These are phyloP conservation scores for Microcebus griseorufus DNA, from an alignment of 2,113 vertebrate genomes.

Conservation along the genomic window DNA sequence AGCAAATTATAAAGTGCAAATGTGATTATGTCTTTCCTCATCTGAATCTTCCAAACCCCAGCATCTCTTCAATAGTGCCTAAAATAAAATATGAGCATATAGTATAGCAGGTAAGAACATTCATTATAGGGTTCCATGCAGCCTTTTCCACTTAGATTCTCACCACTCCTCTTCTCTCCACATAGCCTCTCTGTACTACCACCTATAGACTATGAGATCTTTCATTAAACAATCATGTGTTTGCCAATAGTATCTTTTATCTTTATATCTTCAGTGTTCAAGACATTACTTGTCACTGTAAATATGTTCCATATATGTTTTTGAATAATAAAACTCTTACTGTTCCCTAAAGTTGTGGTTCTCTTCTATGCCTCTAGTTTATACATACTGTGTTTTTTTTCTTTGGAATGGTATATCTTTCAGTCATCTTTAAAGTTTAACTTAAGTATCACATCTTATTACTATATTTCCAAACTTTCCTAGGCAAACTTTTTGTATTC, in stretches of 20 bases:
- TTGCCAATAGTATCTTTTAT: background rate
- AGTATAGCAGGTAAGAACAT: background rate
- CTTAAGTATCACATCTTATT: background rate
- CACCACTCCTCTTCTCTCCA: background rate
- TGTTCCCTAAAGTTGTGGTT: background rate
- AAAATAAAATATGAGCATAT: background rate
- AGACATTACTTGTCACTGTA: background rate
- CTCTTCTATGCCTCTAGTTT: background rate
- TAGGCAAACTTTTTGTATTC: background rate
- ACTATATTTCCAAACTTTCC: background rate
- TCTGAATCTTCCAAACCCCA: background rate
- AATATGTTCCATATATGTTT: background rate
- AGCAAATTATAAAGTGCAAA: constrained; percentile 14
- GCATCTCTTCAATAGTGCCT: background rate
- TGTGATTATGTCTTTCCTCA: background rate
- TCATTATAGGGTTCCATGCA: background rate
- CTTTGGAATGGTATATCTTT: background rate
- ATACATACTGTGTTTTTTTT: background rate
- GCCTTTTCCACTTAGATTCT: background rate
- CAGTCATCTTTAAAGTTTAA: background rate
- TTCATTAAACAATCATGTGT: background rate
- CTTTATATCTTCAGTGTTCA: background rate
- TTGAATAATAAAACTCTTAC: background rate
- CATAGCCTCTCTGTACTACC: background rate
- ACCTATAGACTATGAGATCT: background rate